These are phyloP conservation scores for Drymonia ruficornis DNA, from an alignment of 2,888 invertebrate species.

Conservation along the genomic window DNA sequence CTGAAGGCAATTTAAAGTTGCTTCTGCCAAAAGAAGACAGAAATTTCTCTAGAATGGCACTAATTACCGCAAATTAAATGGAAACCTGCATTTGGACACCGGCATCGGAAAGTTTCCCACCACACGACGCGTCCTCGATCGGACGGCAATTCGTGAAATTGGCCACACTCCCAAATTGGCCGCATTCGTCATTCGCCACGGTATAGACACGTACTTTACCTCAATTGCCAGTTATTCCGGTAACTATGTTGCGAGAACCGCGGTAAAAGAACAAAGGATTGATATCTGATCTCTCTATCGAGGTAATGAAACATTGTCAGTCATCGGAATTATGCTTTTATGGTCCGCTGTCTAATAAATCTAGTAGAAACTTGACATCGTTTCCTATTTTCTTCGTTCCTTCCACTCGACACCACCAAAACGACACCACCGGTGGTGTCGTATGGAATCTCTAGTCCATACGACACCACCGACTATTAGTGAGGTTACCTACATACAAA, in stretches of 20 bases:
- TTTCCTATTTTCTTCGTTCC: not conserved
- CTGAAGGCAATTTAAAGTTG: too few relatives aligned
- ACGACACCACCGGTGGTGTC: too few relatives aligned
- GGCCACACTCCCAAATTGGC: constrained; percentile 31
- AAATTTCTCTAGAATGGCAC: not conserved
- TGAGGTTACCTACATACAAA: too few relatives aligned
- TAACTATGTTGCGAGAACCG: constrained; percentile 21
- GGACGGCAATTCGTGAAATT: constrained; percentile 24
- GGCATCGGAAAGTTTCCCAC: constrained; percentile 3
- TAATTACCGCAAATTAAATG: not conserved
- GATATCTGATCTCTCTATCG: constrained; percentile 5
- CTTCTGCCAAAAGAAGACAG: not conserved
- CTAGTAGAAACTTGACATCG: constrained; percentile 6
- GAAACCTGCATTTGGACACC: not conserved
- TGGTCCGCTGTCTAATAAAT: not conserved
- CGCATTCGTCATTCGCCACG: constrained; percentile 31
- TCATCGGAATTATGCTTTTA: not conserved
- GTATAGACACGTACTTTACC: constrained; percentile 37
- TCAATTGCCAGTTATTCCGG: constrained; percentile 32
- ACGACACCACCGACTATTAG: too few relatives aligned
- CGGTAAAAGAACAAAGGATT: constrained; percentile 4
- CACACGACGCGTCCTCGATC: constrained; percentile 7
- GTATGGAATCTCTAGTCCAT: too few relatives aligned
- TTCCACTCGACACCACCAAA: too few relatives aligned
- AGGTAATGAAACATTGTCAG: constrained; percentile 3